A percentile compares a stretch with the other conserved stretches of the same genome.
These are phyloP conservation scores for Archocentrus centrarchus DNA, from an alignment of 2,113 vertebrate genomes.

Conservation along the genomic window DNA sequence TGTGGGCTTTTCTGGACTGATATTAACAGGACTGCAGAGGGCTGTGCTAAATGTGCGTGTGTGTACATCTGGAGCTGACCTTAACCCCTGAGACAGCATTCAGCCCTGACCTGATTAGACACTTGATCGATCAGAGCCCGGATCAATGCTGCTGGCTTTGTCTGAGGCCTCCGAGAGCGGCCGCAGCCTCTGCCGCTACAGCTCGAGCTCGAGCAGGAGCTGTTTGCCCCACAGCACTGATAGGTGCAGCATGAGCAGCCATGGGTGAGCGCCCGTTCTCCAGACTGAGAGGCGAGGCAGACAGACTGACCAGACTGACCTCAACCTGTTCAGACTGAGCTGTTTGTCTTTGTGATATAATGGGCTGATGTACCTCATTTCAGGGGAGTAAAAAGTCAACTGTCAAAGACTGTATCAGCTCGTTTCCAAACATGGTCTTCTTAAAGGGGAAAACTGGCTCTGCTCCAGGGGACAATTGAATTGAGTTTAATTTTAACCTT, in stretches of 20 bases:
- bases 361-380: slow-evolving; percentile 5
- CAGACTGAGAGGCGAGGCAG: slow-evolving; percentile 43
- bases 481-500: slow-evolving; percentile 1
- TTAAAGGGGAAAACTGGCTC: background rate
- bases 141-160: slow-evolving; percentile 36
- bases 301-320: slow-evolving; percentile 61
- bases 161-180: slow-evolving; percentile 5
- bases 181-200: background rate
- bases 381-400: background rate
- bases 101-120: slow-evolving; percentile 27
- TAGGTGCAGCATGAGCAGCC: slow-evolving; percentile 65
- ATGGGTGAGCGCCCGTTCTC: slow-evolving; percentile 33
- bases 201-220: background rate
- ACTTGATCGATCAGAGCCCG: background rate
- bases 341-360: slow-evolving; percentile 34
- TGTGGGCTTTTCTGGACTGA: slow-evolving; percentile 57
- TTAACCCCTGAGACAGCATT: background rate
- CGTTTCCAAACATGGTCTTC: slow-evolving; percentile 22
- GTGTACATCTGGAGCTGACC: slow-evolving; percentile 37
- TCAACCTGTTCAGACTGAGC: slow-evolving; percentile 35
- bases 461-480: background rate
- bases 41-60: slow-evolving; percentile 2
- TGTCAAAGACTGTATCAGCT: slow-evolving; percentile 23
- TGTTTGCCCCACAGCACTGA: slow-evolving; percentile 61
- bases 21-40: slow-evolving; percentile 52